phyloP scores from a whole-genome alignment of 2,888 invertebrate species.

The Stictocephala bisonia region DNA sequence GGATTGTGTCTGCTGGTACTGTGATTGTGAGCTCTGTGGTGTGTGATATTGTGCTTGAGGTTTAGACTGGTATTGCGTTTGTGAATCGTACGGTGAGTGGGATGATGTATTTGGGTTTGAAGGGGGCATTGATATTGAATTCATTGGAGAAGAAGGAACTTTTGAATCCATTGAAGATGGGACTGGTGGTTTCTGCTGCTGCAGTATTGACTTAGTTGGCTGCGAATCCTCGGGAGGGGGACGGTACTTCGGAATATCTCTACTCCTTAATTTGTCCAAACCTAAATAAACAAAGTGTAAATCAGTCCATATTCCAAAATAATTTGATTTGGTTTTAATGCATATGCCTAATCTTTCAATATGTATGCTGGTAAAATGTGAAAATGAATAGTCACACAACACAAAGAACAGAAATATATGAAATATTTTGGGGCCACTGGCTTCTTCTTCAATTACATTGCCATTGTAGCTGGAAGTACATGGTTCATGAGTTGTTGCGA shows the following conservation, averaged over 20 bases:
- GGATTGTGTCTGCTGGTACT: slow-evolving; percentile 54
- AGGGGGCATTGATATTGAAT: slow-evolving; percentile 33
- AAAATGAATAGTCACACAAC: too few species aligned
- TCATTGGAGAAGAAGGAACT: slow-evolving; percentile 41
- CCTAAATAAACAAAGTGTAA: too few species aligned
- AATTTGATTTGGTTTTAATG: too few species aligned
- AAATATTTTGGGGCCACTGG: too few species aligned
- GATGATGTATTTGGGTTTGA: slow-evolving; percentile 21
- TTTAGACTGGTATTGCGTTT: slow-evolving; percentile 24
- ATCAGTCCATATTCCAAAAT: too few species aligned
- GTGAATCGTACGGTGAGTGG: slow-evolving; percentile 29
- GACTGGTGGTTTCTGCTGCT: slow-evolving; percentile 47
- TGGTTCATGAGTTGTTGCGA: too few species aligned
- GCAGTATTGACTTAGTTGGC: slow-evolving; percentile 66
- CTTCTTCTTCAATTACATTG: too few species aligned
- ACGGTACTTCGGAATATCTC: slow-evolving; percentile 75
- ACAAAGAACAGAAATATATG: too few species aligned
- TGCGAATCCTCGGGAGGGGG: slow-evolving; percentile 68
- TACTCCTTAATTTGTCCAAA: slow-evolving; percentile 55
- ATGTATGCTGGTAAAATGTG: too few species aligned
- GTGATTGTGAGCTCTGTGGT: slow-evolving; percentile 9
- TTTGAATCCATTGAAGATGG: slow-evolving; percentile 31
- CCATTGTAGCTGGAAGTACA: too few species aligned
- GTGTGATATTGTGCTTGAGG: slow-evolving; percentile 20
- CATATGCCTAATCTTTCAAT: too few species aligned